Conservation (phyloP, 2,113 vertebrate species). For the Hemiscyllium ocellatum region DNA sequence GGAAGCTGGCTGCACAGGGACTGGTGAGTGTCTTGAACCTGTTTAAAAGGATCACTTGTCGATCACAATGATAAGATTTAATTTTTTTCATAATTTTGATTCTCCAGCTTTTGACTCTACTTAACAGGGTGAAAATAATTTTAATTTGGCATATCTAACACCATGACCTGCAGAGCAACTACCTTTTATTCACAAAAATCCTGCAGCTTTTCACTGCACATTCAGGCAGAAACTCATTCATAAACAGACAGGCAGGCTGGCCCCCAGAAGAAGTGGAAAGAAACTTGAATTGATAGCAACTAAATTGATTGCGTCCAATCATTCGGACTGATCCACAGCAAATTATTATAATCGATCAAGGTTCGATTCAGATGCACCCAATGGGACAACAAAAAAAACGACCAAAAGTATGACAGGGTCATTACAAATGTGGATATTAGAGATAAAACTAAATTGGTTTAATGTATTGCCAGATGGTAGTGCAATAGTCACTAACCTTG, state of each 20-base stretch:
- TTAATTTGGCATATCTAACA: neutral
- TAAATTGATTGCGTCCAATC: neutral
- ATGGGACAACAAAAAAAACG: neutral
- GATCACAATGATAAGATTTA: neutral
- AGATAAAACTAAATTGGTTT: neutral
- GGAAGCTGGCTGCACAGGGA: too few species aligned
- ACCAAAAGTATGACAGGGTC: neutral
- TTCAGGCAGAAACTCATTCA: neutral
- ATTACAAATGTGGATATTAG: neutral
- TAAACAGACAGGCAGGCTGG: too few species aligned
- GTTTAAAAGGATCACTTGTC: too few species aligned
- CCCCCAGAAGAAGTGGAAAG: too few species aligned
- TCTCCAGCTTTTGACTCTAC: neutral
- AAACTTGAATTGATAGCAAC: too few species aligned
- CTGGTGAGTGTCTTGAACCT: too few species aligned
- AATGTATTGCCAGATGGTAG: neutral
- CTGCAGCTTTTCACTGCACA: neutral
- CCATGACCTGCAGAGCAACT: neutral
- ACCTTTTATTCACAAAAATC: neutral
- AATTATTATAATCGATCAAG: neutral
- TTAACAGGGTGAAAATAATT: neutral
- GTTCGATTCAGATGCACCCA: neutral
- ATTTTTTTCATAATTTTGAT: neutral
- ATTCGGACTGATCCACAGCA: neutral
- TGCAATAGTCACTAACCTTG: neutral